Conservation (phyloP, 2,797 vertebrate genomes). For the Iguana delicatissima region DNA sequence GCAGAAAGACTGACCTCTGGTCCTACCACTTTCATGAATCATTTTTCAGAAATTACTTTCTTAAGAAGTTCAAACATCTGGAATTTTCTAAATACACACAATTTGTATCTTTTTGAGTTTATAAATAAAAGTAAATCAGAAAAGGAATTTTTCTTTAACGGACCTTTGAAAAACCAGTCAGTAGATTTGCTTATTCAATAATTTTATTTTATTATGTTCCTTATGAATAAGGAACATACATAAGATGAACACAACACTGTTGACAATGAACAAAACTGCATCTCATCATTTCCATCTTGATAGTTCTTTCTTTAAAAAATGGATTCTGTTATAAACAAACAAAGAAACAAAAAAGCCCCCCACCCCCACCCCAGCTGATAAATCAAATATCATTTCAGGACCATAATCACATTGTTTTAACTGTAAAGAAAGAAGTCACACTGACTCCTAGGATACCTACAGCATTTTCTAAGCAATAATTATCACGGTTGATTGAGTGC, state of each 20-base stretch:
- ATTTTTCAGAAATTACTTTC: not conserved
- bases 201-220: conserved; percentile 82
- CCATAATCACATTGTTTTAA: conserved; percentile 81
- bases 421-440: conserved; percentile 76
- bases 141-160: conserved; percentile 44
- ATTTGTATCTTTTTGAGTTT: conserved; percentile 37
- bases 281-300: conserved; percentile 82
- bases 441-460: conserved; percentile 77
- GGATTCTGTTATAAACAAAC: conserved; percentile 77
- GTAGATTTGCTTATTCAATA: conserved; percentile 69
- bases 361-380: conserved; percentile 60
- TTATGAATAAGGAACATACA: conserved; percentile 80
- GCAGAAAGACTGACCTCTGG: not conserved
- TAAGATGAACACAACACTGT: conserved; percentile 82
- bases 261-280: conserved; percentile 80
- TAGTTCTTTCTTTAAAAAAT: conserved; percentile 76
- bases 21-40: not conserved
- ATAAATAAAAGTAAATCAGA: conserved; percentile 11
- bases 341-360: conserved; percentile 38
- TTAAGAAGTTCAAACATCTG: conserved; percentile 11
- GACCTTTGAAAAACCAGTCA: conserved; percentile 49
- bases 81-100: conserved; percentile 11
- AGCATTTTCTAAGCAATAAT: conserved; percentile 82
- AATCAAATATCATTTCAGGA: conserved; percentile 79
- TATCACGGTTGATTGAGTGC: conserved; percentile 82